phyloP scores from a whole-genome alignment of 92 coral and sea anemone genomes.

The Epizoanthus rinbou region DNA sequence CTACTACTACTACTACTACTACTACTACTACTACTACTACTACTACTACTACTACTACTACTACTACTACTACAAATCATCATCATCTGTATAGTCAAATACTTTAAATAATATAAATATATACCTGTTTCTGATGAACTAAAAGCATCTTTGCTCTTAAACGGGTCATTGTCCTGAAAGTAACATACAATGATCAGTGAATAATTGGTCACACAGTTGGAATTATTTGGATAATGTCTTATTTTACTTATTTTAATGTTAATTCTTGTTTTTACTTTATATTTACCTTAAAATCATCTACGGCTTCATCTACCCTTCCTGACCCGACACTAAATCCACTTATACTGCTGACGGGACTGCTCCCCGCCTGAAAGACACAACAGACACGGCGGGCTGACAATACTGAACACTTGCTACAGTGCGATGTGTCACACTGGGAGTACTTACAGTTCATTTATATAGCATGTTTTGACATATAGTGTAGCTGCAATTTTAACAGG shows the following conservation, averaged over 20 bases:
- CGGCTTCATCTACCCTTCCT: constrained; percentile 99
- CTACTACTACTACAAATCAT: too few species aligned
- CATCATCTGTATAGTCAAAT: too few species aligned
- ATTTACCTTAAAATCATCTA: constrained; percentile 96
- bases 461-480: too few species aligned
- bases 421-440: too few species aligned
- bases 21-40: too few species aligned
- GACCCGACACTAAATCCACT: constrained; percentile 99
- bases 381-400: neutral
- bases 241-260: neutral
- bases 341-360: constrained; percentile 99
- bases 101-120: neutral
- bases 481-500: too few species aligned
- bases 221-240: neutral
- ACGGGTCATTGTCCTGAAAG: constrained; percentile 93
- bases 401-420: too few species aligned
- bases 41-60: too few species aligned
- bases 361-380: constrained; percentile 85
- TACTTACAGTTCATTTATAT: too few species aligned
- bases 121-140: constrained; percentile 77
- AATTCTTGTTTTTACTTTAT: neutral
- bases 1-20: too few species aligned
- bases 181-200: too few species aligned
- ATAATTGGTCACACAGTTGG: neutral
- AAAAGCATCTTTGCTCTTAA: constrained; percentile 94